These are phyloP conservation scores for Frieseomelitta varia DNA, from an alignment of 1,140 invertebrate genomes.

Conservation along the genomic window DNA sequence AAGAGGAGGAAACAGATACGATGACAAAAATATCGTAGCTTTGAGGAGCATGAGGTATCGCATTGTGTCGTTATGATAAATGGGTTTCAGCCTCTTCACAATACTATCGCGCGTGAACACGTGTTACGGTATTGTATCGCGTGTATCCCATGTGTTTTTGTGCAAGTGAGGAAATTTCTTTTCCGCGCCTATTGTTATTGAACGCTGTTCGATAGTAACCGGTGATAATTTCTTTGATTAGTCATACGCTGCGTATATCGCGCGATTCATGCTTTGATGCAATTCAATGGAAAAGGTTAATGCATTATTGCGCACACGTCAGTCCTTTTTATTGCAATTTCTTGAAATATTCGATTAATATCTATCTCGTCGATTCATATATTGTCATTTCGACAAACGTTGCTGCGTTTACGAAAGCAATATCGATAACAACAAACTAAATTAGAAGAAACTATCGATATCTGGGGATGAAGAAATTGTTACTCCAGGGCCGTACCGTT, in stretches of 20 bases:
- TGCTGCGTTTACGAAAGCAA: not conserved
- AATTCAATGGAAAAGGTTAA: not conserved
- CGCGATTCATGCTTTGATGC: not conserved
- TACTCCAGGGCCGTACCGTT: constrained; percentile 48
- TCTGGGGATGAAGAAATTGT: constrained; percentile 40
- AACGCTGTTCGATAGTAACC: not conserved
- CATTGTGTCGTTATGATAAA: constrained; percentile 8
- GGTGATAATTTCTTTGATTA: constrained; percentile 10
- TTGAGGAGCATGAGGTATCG: not conserved
- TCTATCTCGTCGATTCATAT: not conserved
- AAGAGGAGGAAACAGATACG: not conserved
- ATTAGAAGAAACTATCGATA: constrained; percentile 23
- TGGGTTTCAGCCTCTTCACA: not conserved
- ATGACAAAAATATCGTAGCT: constrained; percentile 22
- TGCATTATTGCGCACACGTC: not conserved
- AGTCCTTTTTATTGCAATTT: not conserved
- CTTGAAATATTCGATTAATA: not conserved
- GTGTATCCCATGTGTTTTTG: not conserved
- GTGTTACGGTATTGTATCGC: not conserved
- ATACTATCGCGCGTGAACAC: not conserved
- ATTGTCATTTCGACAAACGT: not conserved
- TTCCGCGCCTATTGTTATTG: constrained; percentile 12
- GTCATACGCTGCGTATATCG: constrained; percentile 1
- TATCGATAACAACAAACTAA: not conserved
- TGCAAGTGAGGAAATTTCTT: constrained; percentile 14